These are phyloP conservation scores for Drosophila trapezifrons DNA, from an alignment of 1,140 invertebrate genomes.

Conservation along the genomic window DNA sequence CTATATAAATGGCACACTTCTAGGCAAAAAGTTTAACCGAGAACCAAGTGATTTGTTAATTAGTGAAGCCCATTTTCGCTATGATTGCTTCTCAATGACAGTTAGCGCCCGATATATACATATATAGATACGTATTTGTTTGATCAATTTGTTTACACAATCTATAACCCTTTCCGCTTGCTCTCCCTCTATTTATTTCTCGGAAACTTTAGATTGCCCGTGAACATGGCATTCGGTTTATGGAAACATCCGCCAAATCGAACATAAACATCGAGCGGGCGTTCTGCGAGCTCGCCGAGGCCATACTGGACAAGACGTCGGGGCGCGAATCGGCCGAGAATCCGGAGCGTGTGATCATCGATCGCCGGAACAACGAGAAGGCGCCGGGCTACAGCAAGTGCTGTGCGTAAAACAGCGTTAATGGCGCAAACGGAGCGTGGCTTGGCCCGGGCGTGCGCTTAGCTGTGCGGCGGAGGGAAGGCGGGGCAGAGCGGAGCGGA, in stretches of 20 bases:
- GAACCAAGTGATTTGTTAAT: not conserved
- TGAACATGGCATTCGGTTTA: slow-evolving; percentile 98
- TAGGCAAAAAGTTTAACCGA: not conserved
- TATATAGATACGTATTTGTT: not conserved
- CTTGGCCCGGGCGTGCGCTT: slow-evolving; percentile 13
- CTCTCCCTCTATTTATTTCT: not conserved
- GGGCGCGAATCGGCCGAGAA: slow-evolving; percentile 88
- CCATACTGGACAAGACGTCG: slow-evolving; percentile 95
- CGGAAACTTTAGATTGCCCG: slow-evolving; percentile 93
- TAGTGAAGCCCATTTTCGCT: not conserved
- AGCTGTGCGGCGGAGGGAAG: slow-evolving; percentile 7
- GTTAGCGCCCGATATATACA: not conserved
- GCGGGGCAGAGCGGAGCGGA: slow-evolving; percentile 3
- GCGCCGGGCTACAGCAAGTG: slow-evolving; percentile 83
- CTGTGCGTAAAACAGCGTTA: slow-evolving; percentile 74
- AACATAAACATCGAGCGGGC: slow-evolving; percentile 99
- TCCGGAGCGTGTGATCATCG: slow-evolving; percentile 88
- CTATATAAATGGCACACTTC: not conserved
- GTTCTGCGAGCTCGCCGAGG: slow-evolving; percentile 98
- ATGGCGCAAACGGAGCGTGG: slow-evolving; percentile 9
- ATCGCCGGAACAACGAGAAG: slow-evolving; percentile 85
- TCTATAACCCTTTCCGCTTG: not conserved
- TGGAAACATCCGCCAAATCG: slow-evolving; percentile 99
- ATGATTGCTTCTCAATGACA: slow-evolving; percentile 17
- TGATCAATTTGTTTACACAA: slow-evolving; percentile 34